Evolutionary conservation across 2,797 vertebrate species (phyloP), one percentile per base, ranked within the genome.

Genomic region (Melanotaenia boesemani): DNA sequence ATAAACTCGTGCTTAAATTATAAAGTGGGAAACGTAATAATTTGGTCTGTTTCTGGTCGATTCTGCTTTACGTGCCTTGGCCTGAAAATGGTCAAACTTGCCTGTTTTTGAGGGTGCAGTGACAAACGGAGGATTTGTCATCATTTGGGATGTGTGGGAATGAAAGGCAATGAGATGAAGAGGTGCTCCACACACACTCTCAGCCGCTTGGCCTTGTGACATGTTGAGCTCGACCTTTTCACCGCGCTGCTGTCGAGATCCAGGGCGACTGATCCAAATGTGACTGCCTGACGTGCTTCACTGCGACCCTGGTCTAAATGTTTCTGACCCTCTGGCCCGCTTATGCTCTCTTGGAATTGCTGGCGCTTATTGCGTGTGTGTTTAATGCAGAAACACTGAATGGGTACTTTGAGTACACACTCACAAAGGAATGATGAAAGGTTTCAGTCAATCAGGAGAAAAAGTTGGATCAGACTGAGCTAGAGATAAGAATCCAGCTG

Each of bases 121-220:
- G 7, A 55, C 52, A 5, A 62, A 67, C 62, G 13, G 61, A 67
- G 68, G 36, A 56, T 73, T 70, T 30, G 62, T 79, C 58, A 67
- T 64, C 81, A 66, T 77, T 85, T 1, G 0, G 41, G 28, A 64
- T 30, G 60, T 37, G 56, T 24, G 28, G 30, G 44, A 37, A 70
- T 63, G 20, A 73, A 56, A 81, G 60, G 52, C 26, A 37, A 63
- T 48, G 59, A 59, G 58, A 77, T 88, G 71, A 76, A 90, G 90
- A 89, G 90, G 89, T 86, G 87, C 93, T 91, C 79, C 63, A 83
- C 63, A 48, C 20, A 0, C 58, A 76, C 88, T 91, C 60, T 87
- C 41, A 90, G 63, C 79, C 85, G 88, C 93, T 91, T 89, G 81
- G 66, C 68, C 72, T 50, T 0, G 60, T 1, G 0, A 65, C 71